Percentiles rank a stretch among this genome's conserved stretches.
phyloP scores from a whole-genome alignment of 1,140 invertebrate genomes.

The Eupeodes corollae region DNA sequence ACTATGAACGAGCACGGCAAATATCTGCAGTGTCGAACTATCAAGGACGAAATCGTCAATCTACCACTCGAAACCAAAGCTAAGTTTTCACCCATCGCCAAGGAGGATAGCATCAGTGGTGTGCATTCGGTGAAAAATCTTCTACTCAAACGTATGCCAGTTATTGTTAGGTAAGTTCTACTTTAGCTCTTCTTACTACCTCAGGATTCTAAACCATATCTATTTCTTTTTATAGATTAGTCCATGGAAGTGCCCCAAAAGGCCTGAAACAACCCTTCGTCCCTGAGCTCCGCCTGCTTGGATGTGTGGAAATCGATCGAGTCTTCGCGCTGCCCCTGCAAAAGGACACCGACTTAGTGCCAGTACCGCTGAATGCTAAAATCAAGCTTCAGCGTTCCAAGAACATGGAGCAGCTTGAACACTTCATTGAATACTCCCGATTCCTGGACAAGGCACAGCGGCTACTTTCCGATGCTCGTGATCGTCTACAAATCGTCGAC shows the following conservation, averaged over 20 bases:
- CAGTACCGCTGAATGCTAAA: slow-evolving; percentile 72
- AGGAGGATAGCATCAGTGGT: slow-evolving; percentile 84
- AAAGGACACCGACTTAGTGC: slow-evolving; percentile 65
- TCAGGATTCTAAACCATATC: too few species aligned
- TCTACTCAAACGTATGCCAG: slow-evolving; percentile 73
- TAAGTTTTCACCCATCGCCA: slow-evolving; percentile 79
- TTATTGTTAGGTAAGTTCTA: slow-evolving; percentile 58
- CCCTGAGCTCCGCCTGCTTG: slow-evolving; percentile 68
- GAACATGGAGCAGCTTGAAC: slow-evolving; percentile 70
- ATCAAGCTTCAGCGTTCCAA: slow-evolving; percentile 72
- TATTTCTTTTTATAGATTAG: slow-evolving; percentile 44
- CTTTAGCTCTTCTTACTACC: not conserved
- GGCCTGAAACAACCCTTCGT: slow-evolving; percentile 71
- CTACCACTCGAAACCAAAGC: slow-evolving; percentile 76
- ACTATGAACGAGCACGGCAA: slow-evolving; percentile 61
- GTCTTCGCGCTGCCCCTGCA: slow-evolving; percentile 74
- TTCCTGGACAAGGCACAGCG: slow-evolving; percentile 68
- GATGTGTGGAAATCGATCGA: slow-evolving; percentile 71
- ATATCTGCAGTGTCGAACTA: slow-evolving; percentile 76
- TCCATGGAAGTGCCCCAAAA: slow-evolving; percentile 72
- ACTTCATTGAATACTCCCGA: slow-evolving; percentile 67
- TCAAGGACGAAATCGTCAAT: slow-evolving; percentile 70
- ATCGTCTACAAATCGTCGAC: slow-evolving; percentile 69
- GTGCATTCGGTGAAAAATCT: slow-evolving; percentile 80
- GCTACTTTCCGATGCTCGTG: slow-evolving; percentile 68